Evolutionary conservation across 2,113 vertebrate genomes (phyloP), one percentile per base, ranked within the genome.

Genomic region (Corythornis cristatus): DNA sequence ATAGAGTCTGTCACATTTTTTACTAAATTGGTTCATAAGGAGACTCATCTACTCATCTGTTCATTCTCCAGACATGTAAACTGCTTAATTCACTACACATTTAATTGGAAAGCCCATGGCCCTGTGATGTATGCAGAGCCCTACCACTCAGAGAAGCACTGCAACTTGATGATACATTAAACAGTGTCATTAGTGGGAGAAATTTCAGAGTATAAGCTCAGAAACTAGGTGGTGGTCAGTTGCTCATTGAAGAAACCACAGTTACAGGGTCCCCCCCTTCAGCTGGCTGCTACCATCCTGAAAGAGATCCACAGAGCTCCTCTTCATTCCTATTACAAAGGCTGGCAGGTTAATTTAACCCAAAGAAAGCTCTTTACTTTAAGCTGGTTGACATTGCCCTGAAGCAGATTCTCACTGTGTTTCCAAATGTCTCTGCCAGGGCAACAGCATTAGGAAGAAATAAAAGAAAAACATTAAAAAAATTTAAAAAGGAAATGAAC

Each of bases 311-410:
- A 0, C 56, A 86, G 73, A 90, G 72, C 50, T 88, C 42, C 68
- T 45, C 72, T 88, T 86, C 68, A 13, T 50, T 88, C 51, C 68
- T 70, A 28, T 83, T 45, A 65, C 18, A 71, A 88, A 81, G 43
- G 53, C 57, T 51, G 60, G 31, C 48, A 68, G 74, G 77, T 92
- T 79, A 89, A 86, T 86, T 92, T 51, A 92, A 84, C 86, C 73
- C 83, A 88, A 78, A 33, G 48, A 95, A 92, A 93, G 70, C 81
- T 88, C 91, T 88, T 93, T 83, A 88, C 50, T 86, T 93, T 82
- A 95, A 84, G 70, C 77, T 90, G 77, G 20, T 26, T 92, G 62
- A 84, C 66, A 68, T 15, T 67, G 35, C 22, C 61, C 48, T 72
- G 48, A 60, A 90, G 77, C 57, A 92, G 48, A 94, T 56, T 81